Percentiles rank a stretch among this genome's conserved stretches.
Evolutionary conservation across 2,888 invertebrate genomes (phyloP).

Genomic region (Ceratothoa steindachneri): DNA sequence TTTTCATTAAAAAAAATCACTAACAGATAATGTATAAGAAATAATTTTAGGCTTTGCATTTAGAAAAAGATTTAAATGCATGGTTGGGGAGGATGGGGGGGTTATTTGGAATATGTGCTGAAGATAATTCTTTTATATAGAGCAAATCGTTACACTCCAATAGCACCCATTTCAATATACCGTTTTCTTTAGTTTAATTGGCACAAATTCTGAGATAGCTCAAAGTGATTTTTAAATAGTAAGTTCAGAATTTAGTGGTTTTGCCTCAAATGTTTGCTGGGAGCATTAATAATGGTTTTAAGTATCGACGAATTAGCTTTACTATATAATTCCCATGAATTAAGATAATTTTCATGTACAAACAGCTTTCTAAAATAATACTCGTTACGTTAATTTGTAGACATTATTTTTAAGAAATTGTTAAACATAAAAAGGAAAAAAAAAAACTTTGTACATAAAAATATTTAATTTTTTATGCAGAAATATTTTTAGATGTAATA

Average conservation of each 20-base stretch:
- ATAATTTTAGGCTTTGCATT: too few species aligned
- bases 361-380: slow-evolving; percentile 7
- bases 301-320: neutral
- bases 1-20: too few species aligned
- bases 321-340: neutral
- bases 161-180: too few species aligned
- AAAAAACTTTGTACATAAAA: neutral
- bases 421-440: neutral
- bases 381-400: slow-evolving; percentile 1
- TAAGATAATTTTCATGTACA: slow-evolving; percentile 1
- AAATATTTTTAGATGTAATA: slow-evolving; percentile 13
- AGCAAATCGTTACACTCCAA: too few species aligned
- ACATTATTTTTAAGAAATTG: slow-evolving; percentile 6
- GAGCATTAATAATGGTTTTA: neutral
- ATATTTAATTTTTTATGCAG: slow-evolving; percentile 13
- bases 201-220: neutral
- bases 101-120: too few species aligned
- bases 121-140: too few species aligned
- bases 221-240: neutral
- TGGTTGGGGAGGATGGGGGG: too few species aligned
- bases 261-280: neutral
- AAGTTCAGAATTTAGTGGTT: neutral
- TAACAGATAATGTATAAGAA: too few species aligned
- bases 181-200: neutral
- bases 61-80: too few species aligned